Evolutionary conservation across 2,113 vertebrate genomes (phyloP), one percentile per base, ranked within the genome.

Genomic region (Otis tarda): DNA sequence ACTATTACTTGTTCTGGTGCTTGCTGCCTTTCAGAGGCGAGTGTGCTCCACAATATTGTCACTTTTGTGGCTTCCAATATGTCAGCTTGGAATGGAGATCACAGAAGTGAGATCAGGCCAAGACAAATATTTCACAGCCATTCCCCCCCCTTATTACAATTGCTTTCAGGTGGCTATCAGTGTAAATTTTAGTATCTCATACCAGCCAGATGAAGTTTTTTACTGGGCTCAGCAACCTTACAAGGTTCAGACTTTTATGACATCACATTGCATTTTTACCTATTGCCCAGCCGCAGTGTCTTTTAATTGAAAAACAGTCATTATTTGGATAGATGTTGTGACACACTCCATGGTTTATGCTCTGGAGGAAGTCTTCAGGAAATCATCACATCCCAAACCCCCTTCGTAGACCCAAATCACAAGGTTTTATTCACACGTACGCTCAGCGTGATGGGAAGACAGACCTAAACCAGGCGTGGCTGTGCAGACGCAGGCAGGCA

Each of bases 31-130:
- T 86, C 35, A 41, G 67, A 78, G 65, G 35, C 4, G 7, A 35
- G 14, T 17, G 30, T 55, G 55, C 37, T 74, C 78, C 27, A 2
- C 89, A 92, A 90, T 88, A 83, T 7, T 86, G 85, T 60, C 76
- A 27, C 18, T 83, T 93, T 71, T 93, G 83, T 86, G 75, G 86
- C 49, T 96, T 80, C 45, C 71, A 77, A 15, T 90, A 55, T 77
- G 71, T 95, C 79, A 96, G 12, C 41, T 70, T 92, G 59, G 76
- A 74, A 90, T 79, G 70, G 45, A 87, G 37, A 92, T 75, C n/a
- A 39, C 56, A 64, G 53, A 91, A 68, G 35, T 47, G 37, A 90
- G 47, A 77, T 39, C 57, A 49, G 64, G 47, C 76, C 49, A 84
- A 90, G 56, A 81, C 59, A 83, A 79, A 76, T 65, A 83, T 87